Percentiles rank a stretch among this genome's conserved stretches.
Evolutionary conservation across 2,888 invertebrate genomes (phyloP).

Genomic region (Oxyscelio sp.): DNA sequence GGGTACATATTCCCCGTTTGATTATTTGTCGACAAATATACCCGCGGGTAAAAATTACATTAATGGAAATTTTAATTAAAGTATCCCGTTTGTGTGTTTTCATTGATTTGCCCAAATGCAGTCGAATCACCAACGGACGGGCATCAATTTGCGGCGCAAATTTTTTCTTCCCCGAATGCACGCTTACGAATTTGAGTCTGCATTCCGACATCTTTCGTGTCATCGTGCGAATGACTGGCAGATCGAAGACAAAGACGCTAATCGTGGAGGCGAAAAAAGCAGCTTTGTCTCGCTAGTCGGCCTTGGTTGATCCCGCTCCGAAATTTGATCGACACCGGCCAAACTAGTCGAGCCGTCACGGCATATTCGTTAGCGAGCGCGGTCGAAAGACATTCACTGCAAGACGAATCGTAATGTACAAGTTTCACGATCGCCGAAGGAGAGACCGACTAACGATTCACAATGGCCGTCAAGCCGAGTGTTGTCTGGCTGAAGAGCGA

Average conservation of each 20-base stretch:
- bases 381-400: conserved; percentile 62
- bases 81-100: too few relatives aligned
- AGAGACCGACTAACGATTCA: conserved; percentile 49
- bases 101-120: conserved; percentile 1
- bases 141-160: too few relatives aligned
- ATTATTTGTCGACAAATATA: conserved; percentile 34
- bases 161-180: too few relatives aligned
- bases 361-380: conserved; percentile 71
- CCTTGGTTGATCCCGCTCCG: conserved; percentile 85
- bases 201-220: conserved; percentile 9
- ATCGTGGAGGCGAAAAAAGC: conserved; percentile 61
- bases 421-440: conserved; percentile 51
- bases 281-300: conserved; percentile 84
- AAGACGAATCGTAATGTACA: conserved; percentile 70
- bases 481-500: conserved; percentile 26
- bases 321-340: conserved; percentile 88
- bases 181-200: too few relatives aligned
- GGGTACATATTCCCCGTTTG: conserved; percentile 41
- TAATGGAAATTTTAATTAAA: conserved; percentile 43
- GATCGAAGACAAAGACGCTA: conserved; percentile 71
- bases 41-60: conserved; percentile 14
- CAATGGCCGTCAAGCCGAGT: conserved; percentile 51
- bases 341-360: conserved; percentile 84
- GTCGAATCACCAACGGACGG: too few relatives aligned
- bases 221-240: conserved; percentile 57